Base-by-base conservation (phyloP, 1,140 invertebrate genomes). In the Drosophila ogumai region DNA sequence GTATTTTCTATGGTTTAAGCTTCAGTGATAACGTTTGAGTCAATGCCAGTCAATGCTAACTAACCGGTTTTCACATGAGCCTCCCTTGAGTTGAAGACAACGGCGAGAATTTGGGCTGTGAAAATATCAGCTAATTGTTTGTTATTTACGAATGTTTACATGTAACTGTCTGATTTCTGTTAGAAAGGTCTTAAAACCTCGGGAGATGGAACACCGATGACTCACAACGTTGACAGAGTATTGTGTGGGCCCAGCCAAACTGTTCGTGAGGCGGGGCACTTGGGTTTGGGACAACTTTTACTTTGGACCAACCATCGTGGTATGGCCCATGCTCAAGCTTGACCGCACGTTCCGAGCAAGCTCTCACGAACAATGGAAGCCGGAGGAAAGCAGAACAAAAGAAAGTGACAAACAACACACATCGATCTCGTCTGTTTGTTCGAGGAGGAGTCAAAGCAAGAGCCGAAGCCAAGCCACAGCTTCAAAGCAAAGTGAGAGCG, bases 301-400 rank as follows among this genome's bases (percentile, higher is more conserved):
- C 75, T 71, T 49, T 34, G 65, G 25, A 17, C n/a, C 17, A 12
- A 41, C 22, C 50, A 54, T 46, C 44, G 22, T 46, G 44, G 44
- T 15, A 4, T 34, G 49, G 28, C 32, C 44, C 38, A 60, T 54
- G 46, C 38, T 40, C 47, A 66, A 58, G 72, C 60, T 71, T 82
- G 80, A 88, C 78, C 82, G 76, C 67, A 64, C 79, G 79, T 74
- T 71, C 68, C 52, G 31, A 71, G 50, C 19, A 75, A 78, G 44
- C 76, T 68, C 61, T 68, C 44, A 54, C 74, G 63, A 73, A 77
- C 63, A 72, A 80, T 77, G 38, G 44, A 32, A 47, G 34, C 34
- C 22, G 32, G 49, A 67, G 12, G 46, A 67, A 79, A 59, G 49
- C 64, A 88, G 79, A 87, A 88, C 84, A 88, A 80, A 84, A 87